Percentiles rank a stretch among this genome's conserved stretches.
These are phyloP conservation scores for Piaya cayana DNA, from an alignment of 2,113 vertebrate genomes.

Conservation along the genomic window DNA sequence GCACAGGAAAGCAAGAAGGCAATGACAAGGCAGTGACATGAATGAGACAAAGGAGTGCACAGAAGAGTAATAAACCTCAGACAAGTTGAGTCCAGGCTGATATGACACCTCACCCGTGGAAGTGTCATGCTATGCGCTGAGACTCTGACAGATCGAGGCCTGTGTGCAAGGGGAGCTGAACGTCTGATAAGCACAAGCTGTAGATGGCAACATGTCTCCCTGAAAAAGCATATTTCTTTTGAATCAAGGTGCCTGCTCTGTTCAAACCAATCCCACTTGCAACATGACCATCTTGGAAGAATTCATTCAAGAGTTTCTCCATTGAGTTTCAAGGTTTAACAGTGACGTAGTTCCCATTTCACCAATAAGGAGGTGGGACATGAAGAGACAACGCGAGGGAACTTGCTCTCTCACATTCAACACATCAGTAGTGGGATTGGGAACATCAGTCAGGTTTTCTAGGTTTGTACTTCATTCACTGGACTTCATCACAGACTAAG, in stretches of 20 bases:
- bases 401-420: neutral
- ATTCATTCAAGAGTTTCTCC: neutral
- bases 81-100: accelerated
- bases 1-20: neutral
- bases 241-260: neutral
- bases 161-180: neutral
- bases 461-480: neutral
- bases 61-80: neutral
- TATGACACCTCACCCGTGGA: neutral
- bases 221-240: neutral
- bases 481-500: neutral
- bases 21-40: neutral
- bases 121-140: accelerated
- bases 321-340: neutral
- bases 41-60: neutral
- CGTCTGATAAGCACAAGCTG: neutral
- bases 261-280: neutral
- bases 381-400: neutral
- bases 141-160: neutral
- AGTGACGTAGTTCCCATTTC: neutral
- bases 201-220: neutral
- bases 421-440: neutral
- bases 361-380: neutral
- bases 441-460: neutral
- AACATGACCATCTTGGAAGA: neutral